Conservation (phyloP, 2,888 invertebrate species). For the Drosophila pegasa region DNA sequence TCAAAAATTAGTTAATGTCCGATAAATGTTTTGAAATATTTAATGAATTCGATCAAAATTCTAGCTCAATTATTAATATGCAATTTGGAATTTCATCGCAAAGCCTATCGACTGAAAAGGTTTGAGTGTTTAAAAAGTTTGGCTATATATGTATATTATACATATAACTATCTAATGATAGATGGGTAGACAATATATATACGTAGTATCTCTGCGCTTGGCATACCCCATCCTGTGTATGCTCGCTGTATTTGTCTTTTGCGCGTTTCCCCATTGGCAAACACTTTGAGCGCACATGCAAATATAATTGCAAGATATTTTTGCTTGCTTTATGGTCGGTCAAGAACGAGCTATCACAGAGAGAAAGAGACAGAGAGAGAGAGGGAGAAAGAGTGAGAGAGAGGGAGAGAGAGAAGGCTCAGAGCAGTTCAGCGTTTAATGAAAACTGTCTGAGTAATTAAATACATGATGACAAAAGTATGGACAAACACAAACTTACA, state of each 20-base stretch:
- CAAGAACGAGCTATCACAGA: slow-evolving; percentile 10
- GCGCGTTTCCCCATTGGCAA: slow-evolving; percentile 45
- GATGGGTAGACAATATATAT: too few relatives aligned
- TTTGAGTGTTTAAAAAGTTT: too few relatives aligned
- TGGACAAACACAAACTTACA: slow-evolving; percentile 27
- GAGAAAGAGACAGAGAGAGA: background rate
- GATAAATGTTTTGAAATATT: too few relatives aligned
- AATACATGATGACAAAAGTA: slow-evolving; percentile 77
- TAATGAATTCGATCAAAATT: too few relatives aligned
- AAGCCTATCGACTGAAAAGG: too few relatives aligned
- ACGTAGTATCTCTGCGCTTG: slow-evolving; percentile 1
- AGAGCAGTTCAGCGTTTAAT: slow-evolving; percentile 60
- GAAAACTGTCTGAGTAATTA: slow-evolving; percentile 76
- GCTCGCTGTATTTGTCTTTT: slow-evolving; percentile 37
- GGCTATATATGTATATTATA: too few relatives aligned
- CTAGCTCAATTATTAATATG: too few relatives aligned
- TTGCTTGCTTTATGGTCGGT: slow-evolving; percentile 62
- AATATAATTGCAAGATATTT: slow-evolving; percentile 80
- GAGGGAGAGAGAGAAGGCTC: background rate
- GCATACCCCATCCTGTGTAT: background rate
- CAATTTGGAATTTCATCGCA: too few relatives aligned
- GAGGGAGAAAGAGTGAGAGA: background rate
- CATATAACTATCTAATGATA: too few relatives aligned
- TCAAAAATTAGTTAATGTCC: too few relatives aligned
- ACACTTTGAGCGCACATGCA: slow-evolving; percentile 69